phyloP scores from a whole-genome alignment of 64 coral and sea anemone genomes.

The Hydrozoanthus tunicans region DNA sequence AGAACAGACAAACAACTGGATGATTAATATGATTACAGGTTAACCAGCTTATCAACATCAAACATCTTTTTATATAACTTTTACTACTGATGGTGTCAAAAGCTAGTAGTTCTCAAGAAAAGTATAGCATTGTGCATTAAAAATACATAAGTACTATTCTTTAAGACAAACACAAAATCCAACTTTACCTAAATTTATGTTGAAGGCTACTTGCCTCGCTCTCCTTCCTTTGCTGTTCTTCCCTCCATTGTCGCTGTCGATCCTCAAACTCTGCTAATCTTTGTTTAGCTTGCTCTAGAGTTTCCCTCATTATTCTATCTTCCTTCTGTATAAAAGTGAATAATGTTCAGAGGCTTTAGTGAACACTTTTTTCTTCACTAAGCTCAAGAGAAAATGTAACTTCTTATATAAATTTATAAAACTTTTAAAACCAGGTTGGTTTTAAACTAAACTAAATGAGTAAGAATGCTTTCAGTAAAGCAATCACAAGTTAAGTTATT shows the following conservation, averaged over 20 bases:
- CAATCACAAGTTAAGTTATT: too few species aligned
- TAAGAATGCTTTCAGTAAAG: too few species aligned
- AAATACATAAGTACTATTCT: neutral
- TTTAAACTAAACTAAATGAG: too few species aligned
- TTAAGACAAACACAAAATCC: conserved; percentile 43
- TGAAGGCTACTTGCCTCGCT: conserved; percentile 98
- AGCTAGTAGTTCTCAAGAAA: neutral
- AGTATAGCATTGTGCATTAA: neutral
- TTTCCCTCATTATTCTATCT: conserved; percentile 93
- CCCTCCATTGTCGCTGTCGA: conserved; percentile 86
- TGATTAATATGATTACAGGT: too few species aligned
- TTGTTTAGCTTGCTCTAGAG: conserved; percentile 88
- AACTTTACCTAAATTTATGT: conserved; percentile 97
- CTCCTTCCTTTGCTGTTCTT: conserved; percentile 95
- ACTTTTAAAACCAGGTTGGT: too few species aligned
- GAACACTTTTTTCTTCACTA: neutral
- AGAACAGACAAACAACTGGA: too few species aligned
- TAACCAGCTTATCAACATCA: too few species aligned
- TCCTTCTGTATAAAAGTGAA: conserved; percentile 50
- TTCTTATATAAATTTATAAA: too few species aligned
- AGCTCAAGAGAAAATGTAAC: too few species aligned
- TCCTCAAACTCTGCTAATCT: conserved; percentile 97
- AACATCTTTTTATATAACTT: too few species aligned
- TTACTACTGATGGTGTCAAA: too few species aligned
- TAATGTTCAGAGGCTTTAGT: neutral